Evolutionary conservation across 2,888 invertebrate species (phyloP).

Genomic region (Dasysyrphus albostriatus): DNA sequence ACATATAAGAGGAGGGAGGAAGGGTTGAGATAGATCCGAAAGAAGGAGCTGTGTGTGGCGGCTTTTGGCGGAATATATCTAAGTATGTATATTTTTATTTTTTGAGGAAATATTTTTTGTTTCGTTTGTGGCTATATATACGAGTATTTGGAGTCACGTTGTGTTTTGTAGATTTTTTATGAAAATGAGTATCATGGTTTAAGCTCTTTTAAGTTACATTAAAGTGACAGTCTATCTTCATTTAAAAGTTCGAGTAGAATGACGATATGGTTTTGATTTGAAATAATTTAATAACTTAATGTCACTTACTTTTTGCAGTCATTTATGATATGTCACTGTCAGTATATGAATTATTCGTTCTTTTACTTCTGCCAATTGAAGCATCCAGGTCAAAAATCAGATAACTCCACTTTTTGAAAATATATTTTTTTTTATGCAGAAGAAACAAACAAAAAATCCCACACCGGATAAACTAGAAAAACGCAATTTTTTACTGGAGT

Average conservation of each 20-base stretch:
- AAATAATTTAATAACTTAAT: no score
- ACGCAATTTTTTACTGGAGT: no score
- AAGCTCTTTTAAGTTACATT: neutral
- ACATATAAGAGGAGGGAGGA: neutral
- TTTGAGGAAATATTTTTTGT: neutral
- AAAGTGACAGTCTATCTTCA: neutral
- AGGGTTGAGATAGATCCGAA: neutral
- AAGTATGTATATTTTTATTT: neutral
- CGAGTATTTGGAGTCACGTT: neutral
- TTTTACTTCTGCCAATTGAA: no score
- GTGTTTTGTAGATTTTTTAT: conserved; percentile 3
- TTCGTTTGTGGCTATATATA: neutral
- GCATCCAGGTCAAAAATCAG: no score
- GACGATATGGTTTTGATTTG: neutral
- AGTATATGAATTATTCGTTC: no score
- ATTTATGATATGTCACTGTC: no score
- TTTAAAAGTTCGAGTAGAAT: conserved; percentile 3
- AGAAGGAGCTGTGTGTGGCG: neutral
- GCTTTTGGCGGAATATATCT: neutral
- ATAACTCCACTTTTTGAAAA: no score
- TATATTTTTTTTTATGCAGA: no score
- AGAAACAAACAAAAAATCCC: no score
- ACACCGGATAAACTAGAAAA: no score
- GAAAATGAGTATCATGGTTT: conserved; percentile 16
- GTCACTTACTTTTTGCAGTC: no score